Conservation (phyloP, 2,113 vertebrate genomes). For the Speoplatyrhinus poulsoni region DNA sequence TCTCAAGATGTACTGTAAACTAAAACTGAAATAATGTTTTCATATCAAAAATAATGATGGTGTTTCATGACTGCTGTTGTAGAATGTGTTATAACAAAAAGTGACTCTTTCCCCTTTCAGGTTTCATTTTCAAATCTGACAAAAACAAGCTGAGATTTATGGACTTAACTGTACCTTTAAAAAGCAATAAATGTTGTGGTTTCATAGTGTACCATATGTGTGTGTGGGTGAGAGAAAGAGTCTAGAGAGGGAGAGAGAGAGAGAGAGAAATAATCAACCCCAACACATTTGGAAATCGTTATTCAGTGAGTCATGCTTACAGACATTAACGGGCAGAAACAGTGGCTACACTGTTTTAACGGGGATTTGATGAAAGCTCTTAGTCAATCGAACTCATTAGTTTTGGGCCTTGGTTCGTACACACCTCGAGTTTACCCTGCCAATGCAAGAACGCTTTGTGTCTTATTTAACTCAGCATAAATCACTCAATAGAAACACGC, state of each 20-base stretch:
- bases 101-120: not conserved
- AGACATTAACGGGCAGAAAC: constrained; percentile 61
- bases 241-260: not conserved
- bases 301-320: constrained; percentile 60
- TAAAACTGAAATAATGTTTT: no score
- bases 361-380: constrained; percentile 68
- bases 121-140: not conserved
- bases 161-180: not conserved
- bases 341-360: constrained; percentile 62
- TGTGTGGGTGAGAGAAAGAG: not conserved
- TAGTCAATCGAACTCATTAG: constrained; percentile 70
- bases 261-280: constrained; percentile 54
- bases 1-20: no score
- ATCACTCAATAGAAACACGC: constrained; percentile 39
- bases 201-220: not conserved
- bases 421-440: constrained; percentile 38
- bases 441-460: constrained; percentile 39
- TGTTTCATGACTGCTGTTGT: not conserved
- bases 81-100: not conserved
- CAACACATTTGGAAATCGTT: constrained; percentile 74
- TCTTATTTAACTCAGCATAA: constrained; percentile 53
- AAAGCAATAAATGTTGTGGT: not conserved
- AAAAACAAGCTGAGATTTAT: not conserved
- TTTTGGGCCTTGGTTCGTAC: constrained; percentile 50
- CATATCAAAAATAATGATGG: not conserved